phyloP scores from a whole-genome alignment of 2,888 invertebrate species.

The Platycheirus albimanus region DNA sequence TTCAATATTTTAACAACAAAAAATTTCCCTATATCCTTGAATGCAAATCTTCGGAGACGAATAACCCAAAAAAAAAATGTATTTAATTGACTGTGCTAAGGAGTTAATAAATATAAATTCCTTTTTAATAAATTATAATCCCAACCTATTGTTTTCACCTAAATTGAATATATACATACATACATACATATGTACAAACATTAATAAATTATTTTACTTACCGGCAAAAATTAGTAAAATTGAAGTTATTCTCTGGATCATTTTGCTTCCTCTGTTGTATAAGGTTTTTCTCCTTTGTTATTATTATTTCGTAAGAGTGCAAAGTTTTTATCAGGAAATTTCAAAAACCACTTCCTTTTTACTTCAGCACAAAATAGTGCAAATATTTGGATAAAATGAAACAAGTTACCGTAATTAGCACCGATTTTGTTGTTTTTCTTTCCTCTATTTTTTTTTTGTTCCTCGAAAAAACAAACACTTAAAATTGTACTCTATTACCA shows the following conservation, averaged over 20 bases:
- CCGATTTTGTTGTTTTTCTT: slow-evolving; percentile 48
- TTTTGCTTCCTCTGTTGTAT: slow-evolving; percentile 38
- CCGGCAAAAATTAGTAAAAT: slow-evolving; percentile 51
- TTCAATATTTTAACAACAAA: no score
- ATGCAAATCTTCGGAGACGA: no score
- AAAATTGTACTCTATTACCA: slow-evolving; percentile 19
- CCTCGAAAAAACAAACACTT: slow-evolving; percentile 36
- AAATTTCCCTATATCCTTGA: no score
- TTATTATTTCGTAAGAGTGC: neutral
- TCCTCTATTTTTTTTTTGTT: slow-evolving; percentile 5
- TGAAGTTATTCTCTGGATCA: slow-evolving; percentile 58
- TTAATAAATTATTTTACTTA: slow-evolving; percentile 39
- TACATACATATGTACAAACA: neutral
- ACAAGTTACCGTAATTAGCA: slow-evolving; percentile 69
- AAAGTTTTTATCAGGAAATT: neutral
- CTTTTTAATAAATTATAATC: no score
- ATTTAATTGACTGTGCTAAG: no score
- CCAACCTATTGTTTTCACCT: no score
- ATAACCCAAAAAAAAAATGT: no score
- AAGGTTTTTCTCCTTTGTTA: neutral
- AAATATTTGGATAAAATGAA: slow-evolving; percentile 44
- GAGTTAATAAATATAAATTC: no score
- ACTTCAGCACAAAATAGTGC: slow-evolving; percentile 47
- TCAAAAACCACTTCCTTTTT: slow-evolving; percentile 48
- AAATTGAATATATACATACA: no score